A percentile compares a stretch with the other conserved stretches of the same genome.
phyloP scores from a whole-genome alignment of 2,888 invertebrate species.

The Aethes cnicana region DNA sequence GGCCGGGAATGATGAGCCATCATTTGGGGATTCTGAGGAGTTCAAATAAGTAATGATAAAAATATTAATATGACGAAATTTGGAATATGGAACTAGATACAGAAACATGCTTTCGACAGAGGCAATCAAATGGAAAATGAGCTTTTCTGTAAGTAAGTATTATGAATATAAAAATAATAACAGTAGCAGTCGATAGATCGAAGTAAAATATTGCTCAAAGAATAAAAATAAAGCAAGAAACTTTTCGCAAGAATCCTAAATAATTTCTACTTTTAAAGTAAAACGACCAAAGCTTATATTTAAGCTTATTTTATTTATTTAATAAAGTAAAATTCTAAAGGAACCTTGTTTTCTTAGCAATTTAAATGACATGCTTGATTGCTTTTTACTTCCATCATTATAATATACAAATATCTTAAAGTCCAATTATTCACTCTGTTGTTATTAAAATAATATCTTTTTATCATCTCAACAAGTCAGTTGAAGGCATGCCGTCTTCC shows the following conservation, averaged over 20 bases:
- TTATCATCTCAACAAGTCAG: slow-evolving; percentile 46
- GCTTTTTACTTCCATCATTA: not conserved
- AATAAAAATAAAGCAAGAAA: too few species aligned
- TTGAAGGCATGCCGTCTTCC: slow-evolving; percentile 36
- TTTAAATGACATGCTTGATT: not conserved
- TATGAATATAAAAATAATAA: not conserved
- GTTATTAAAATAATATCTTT: slow-evolving; percentile 32
- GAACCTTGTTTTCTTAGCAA: not conserved
- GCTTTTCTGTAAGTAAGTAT: not conserved
- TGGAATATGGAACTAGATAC: not conserved
- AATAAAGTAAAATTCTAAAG: not conserved
- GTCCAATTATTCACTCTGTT: not conserved
- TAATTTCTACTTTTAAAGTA: too few species aligned
- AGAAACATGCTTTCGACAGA: not conserved
- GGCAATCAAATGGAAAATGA: not conserved
- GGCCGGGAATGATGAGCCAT: slow-evolving; percentile 61
- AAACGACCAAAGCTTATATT: too few species aligned
- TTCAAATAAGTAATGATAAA: slow-evolving; percentile 3
- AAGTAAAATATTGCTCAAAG: too few species aligned
- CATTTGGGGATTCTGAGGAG: slow-evolving; percentile 61
- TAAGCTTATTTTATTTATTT: too few species aligned
- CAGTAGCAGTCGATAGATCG: too few species aligned
- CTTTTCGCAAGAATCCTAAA: too few species aligned
- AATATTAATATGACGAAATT: not conserved
- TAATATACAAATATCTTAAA: slow-evolving; percentile 9